phyloP scores from a whole-genome alignment of 2,888 invertebrate species.

The Eugnorisma glareosa region DNA sequence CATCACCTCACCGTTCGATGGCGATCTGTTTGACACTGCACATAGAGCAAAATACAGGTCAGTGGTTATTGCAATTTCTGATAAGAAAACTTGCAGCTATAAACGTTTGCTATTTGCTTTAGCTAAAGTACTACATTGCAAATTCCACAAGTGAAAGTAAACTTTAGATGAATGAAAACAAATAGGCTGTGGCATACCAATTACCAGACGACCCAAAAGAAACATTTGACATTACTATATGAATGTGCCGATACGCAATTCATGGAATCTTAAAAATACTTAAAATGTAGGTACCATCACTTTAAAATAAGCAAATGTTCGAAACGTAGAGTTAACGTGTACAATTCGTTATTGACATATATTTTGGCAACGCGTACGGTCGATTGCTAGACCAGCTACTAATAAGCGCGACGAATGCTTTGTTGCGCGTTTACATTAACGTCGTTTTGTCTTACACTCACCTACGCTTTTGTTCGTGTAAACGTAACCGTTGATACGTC shows the following conservation, averaged over 20 bases:
- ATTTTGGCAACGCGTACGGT: conserved; percentile 77
- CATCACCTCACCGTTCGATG: conserved; percentile 94
- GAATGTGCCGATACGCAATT: neutral
- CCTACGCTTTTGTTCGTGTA: conserved; percentile 74
- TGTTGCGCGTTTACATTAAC: conserved; percentile 77
- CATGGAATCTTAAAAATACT: conserved; percentile 2
- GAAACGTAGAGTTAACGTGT: conserved; percentile 68
- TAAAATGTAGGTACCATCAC: conserved; percentile 1
- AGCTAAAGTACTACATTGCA: conserved; percentile 13
- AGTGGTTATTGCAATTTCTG: conserved; percentile 55
- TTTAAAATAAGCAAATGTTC: conserved; percentile 36
- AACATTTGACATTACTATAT: neutral
- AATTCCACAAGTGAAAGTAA: conserved; percentile 40
- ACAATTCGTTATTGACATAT: conserved; percentile 79
- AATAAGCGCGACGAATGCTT: conserved; percentile 74
- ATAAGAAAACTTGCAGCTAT: conserved; percentile 25
- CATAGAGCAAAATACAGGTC: conserved; percentile 90
- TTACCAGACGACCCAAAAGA: conserved; percentile 3
- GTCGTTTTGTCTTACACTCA: conserved; percentile 76
- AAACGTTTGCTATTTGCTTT: neutral
- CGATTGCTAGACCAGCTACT: conserved; percentile 70
- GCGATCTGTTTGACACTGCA: conserved; percentile 93
- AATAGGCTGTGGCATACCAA: conserved; percentile 12
- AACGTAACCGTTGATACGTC: conserved; percentile 70
- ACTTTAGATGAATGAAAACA: neutral